Evolutionary conservation across 2,113 vertebrate genomes (phyloP), one percentile per base, ranked within the genome.

Genomic region (Bungarus multicinctus): DNA sequence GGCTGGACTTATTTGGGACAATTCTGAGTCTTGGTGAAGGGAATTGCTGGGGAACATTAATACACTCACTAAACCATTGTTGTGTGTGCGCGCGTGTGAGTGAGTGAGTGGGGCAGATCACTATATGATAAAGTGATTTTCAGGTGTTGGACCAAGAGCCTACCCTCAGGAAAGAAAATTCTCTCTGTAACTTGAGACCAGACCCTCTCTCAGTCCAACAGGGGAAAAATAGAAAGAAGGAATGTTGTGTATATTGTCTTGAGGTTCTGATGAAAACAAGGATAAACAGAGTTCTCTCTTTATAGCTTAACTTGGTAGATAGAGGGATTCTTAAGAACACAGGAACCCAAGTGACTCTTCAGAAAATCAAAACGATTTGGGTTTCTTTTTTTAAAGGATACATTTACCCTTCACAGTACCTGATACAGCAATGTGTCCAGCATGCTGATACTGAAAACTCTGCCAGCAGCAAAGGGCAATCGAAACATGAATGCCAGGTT

Each of bases 401-500:
- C 25, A 3, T 74, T 12, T 25, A 74, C 43, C 45, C 4, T 39
- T 93, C 5, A 0, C 0, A 85, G n/a, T 98, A 99, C 98, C 98
- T 99, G 98, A 91, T 98, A 99, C 1, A 98, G 97, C 85, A 98
- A 96, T 0, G 98, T 99, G 88, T 98, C 98, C 96, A 99, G 94
- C 98, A 99, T 98, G 91, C 98, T 99, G 97, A 99, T 98, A 95
- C 98, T 99, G 93, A 99, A 98, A 87, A 99, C 98, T 93, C 98
- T 98, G 34, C 98, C 98, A 34, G 98, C 98, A 91, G 98, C 98
- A 16, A 99, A 98, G 18, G 98, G 98, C 85, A 98, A 97, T 45
- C 98, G 98, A 93, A 99, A 99, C 98, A 98, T 99, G 93, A 98
- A 99, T 90, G 98, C 98, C 92, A 98, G 95, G 94, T 98, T 99